A percentile compares a stretch with the other conserved stretches of the same genome.
Conservation (phyloP, 2,113 vertebrate species). For the Thermophis baileyi region DNA sequence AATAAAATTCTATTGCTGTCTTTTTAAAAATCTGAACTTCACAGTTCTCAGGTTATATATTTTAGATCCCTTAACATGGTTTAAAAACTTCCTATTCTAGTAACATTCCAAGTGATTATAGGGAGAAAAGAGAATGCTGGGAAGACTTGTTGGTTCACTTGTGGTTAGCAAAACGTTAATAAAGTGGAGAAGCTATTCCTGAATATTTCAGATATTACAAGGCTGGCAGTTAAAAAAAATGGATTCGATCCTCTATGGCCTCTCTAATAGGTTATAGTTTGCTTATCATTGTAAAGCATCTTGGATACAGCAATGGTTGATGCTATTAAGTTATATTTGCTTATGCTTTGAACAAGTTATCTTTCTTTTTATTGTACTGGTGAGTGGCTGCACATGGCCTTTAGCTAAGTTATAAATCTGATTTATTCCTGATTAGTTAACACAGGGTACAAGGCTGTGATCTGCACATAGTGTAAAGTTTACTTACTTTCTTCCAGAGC, state of each 20-base stretch:
- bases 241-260: background rate
- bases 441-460: background rate
- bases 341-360: background rate
- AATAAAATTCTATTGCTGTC: background rate
- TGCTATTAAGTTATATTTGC: background rate
- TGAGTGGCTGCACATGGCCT: background rate
- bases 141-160: background rate
- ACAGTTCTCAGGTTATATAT: background rate
- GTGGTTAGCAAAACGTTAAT: background rate
- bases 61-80: background rate
- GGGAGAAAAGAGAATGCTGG: background rate
- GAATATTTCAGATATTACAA: background rate
- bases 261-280: background rate
- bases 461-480: background rate
- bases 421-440: background rate
- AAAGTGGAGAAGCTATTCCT: background rate
- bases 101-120: background rate
- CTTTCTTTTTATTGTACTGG: background rate
- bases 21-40: background rate
- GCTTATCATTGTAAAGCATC: background rate
- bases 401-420: background rate
- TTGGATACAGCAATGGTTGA: background rate
- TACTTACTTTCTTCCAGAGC: background rate
- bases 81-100: background rate
- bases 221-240: background rate